Conservation (phyloP, 2,888 invertebrate genomes). For the Asteroscopus sphinx region DNA sequence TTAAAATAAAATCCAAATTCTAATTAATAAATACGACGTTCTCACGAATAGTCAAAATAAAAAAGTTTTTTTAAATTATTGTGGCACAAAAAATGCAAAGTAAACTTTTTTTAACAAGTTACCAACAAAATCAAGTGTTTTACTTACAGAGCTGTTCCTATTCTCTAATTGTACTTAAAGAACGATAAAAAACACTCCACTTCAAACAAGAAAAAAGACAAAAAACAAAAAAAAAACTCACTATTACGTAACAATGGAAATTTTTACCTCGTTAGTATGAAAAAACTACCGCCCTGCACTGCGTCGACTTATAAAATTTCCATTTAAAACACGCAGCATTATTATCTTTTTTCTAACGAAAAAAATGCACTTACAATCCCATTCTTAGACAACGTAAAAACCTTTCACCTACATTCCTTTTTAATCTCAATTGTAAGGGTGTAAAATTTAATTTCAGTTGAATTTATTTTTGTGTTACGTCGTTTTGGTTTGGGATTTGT, state of each 20-base stretch:
- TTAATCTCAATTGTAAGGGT: constrained; percentile 55
- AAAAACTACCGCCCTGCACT: constrained; percentile 82
- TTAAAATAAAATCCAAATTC: neutral
- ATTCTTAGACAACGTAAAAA: constrained; percentile 59
- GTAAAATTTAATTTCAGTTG: constrained; percentile 63
- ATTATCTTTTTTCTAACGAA: constrained; percentile 88
- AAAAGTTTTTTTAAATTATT: neutral
- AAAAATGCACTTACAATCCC: constrained; percentile 74
- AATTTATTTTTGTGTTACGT: constrained; percentile 59
- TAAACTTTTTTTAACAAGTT: neutral
- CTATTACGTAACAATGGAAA: constrained; percentile 79
- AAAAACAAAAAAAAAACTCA: constrained; percentile 31
- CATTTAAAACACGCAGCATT: constrained; percentile 86
- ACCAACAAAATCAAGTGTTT: neutral
- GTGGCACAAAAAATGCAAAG: neutral
- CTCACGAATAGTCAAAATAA: neutral
- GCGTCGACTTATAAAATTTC: constrained; percentile 86
- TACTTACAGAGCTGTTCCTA: neutral
- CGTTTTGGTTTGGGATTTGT: constrained; percentile 57
- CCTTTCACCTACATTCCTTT: constrained; percentile 38
- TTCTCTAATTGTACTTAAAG: neutral
- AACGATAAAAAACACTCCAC: constrained; percentile 18
- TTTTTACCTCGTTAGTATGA: constrained; percentile 71
- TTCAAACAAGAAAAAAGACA: constrained; percentile 25
- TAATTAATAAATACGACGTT: too few species aligned